Percentiles rank a stretch among this genome's conserved stretches.
Evolutionary conservation across 1,140 invertebrate species (phyloP).

Genomic region (Aphelinus certus): DNA sequence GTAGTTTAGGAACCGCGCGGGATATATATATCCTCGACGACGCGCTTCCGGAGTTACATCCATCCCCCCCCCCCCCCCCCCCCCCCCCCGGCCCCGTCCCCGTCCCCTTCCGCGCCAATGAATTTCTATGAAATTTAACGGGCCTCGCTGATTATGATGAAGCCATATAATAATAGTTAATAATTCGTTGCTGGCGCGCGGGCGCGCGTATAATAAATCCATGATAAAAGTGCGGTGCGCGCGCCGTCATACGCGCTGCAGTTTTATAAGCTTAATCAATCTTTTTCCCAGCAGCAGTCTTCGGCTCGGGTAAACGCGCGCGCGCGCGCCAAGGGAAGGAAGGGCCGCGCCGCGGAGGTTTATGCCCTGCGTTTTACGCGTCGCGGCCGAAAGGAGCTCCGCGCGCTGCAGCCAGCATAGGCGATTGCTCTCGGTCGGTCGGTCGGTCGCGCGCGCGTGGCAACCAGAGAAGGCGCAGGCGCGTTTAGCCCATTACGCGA

Average conservation of each 20-base stretch:
- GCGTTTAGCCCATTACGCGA: conserved; percentile 16
- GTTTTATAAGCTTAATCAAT: not conserved
- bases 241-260: not conserved
- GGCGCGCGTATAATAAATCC: too few relatives aligned
- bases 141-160: too few relatives aligned
- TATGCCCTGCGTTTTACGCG: conserved; percentile 36
- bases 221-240: too few relatives aligned
- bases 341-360: conserved; percentile 14
- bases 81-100: too few relatives aligned
- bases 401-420: not conserved
- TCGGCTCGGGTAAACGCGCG: not conserved
- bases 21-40: too few relatives aligned
- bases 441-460: not conserved
- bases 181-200: too few relatives aligned
- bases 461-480: not conserved
- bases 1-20: too few relatives aligned
- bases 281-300: not conserved
- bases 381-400: not conserved
- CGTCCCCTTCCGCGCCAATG: too few relatives aligned
- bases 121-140: too few relatives aligned
- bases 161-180: too few relatives aligned
- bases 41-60: too few relatives aligned
- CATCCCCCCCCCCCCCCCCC: too few relatives aligned
- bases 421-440: conserved; percentile 31
- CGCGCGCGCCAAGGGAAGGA: not conserved